phyloP scores from a whole-genome alignment of 2,113 vertebrate species.

The Phoxinus phoxinus region DNA sequence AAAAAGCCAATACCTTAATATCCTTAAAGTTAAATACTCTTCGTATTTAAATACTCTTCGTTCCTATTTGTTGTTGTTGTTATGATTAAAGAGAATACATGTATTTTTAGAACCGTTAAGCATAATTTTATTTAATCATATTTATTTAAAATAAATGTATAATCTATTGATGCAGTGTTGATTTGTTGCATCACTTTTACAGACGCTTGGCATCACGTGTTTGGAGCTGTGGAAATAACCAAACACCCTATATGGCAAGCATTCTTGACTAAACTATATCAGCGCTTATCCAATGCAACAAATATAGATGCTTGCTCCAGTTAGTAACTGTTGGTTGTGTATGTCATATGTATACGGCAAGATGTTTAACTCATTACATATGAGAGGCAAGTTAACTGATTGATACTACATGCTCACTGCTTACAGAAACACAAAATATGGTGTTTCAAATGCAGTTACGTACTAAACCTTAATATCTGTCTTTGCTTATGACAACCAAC shows the following conservation, averaged over 20 bases:
- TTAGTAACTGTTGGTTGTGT: slow-evolving; percentile 2
- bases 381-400: not conserved
- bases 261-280: slow-evolving; percentile 44
- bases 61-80: too few relatives aligned
- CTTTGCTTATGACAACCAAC: not conserved
- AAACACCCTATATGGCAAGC: slow-evolving; percentile 17
- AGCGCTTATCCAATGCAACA: slow-evolving; percentile 11
- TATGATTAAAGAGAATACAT: too few relatives aligned
- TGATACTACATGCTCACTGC: not conserved
- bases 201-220: not conserved
- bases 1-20: not conserved
- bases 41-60: too few relatives aligned
- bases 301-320: slow-evolving; percentile 18
- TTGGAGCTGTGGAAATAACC: slow-evolving; percentile 35
- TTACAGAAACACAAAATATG: not conserved
- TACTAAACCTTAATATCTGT: not conserved
- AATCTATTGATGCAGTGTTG: not conserved
- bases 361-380: not conserved
- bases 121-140: too few relatives aligned
- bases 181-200: not conserved
- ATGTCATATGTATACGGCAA: not conserved
- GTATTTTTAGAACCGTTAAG: too few relatives aligned
- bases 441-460: not conserved
- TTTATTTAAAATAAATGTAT: not conserved
- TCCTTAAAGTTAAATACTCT: not conserved